A percentile compares a stretch with the other conserved stretches of the same genome.
These are phyloP conservation scores for Drosophila oshimai DNA, from an alignment of 1,140 invertebrate species.

Conservation along the genomic window DNA sequence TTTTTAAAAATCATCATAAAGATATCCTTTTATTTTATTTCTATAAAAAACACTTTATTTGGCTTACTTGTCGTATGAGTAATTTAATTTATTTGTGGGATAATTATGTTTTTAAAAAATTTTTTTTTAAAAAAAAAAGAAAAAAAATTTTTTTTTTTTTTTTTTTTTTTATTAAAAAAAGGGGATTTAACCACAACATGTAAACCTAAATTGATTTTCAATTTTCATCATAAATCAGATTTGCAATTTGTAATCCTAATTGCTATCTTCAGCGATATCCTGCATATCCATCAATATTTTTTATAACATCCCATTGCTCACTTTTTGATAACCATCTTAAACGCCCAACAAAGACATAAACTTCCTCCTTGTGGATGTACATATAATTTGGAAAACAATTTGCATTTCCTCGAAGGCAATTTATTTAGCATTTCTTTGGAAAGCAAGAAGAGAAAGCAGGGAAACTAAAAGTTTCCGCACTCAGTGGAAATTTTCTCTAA, in stretches of 20 bases:
- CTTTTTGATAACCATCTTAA: slow-evolving; percentile 12
- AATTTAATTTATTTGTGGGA: not conserved
- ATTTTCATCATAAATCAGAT: too few relatives aligned
- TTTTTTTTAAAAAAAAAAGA: too few relatives aligned
- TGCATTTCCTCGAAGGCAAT: slow-evolving; percentile 31
- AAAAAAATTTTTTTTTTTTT: too few relatives aligned
- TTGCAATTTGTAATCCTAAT: not conserved
- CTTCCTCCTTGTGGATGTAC: slow-evolving; percentile 24
- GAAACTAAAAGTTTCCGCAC: slow-evolving; percentile 35
- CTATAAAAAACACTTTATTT: too few relatives aligned
- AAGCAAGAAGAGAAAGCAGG: not conserved
- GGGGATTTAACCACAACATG: too few relatives aligned
- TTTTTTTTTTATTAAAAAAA: too few relatives aligned
- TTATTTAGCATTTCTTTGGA: slow-evolving; percentile 14
- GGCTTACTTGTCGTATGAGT: not conserved
- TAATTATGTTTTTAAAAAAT: too few relatives aligned
- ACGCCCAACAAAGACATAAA: slow-evolving; percentile 25
- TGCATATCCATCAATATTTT: not conserved
- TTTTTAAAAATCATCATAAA: too few relatives aligned
- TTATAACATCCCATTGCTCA: not conserved
- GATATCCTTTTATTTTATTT: too few relatives aligned
- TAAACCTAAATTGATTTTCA: too few relatives aligned
- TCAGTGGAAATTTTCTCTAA: slow-evolving; percentile 13
- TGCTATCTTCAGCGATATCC: not conserved
- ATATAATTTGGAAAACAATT: slow-evolving; percentile 41